A percentile compares a stretch with the other conserved stretches of the same genome.
Evolutionary conservation across 2,797 vertebrate species (phyloP).

Genomic region (Coreius guichenoti): DNA sequence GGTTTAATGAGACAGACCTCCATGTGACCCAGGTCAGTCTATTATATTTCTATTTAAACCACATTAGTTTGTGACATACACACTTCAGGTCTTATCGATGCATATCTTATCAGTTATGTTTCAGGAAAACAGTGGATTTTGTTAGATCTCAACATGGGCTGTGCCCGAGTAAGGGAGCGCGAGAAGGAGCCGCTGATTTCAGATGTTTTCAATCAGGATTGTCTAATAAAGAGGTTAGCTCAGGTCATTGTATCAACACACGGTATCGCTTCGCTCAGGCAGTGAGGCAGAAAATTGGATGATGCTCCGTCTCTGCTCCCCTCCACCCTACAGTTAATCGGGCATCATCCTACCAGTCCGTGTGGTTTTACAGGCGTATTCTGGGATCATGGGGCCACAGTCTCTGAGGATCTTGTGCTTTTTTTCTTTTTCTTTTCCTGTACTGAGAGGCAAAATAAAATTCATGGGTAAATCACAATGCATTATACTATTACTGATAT

Average conservation of each 20-base stretch:
- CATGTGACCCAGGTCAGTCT: background rate
- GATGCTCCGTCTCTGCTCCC: conserved; percentile 22
- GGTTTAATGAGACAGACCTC: conserved; percentile 17
- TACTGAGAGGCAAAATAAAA: background rate
- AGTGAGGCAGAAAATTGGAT: conserved; percentile 57
- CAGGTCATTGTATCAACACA: conserved; percentile 54
- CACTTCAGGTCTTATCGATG: background rate
- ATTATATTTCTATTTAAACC: background rate
- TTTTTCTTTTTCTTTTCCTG: background rate
- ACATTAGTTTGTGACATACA: background rate
- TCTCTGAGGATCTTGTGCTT: conserved; percentile 4
- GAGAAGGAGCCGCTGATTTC: conserved; percentile 8
- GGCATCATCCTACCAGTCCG: conserved; percentile 14
- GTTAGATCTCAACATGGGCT: background rate
- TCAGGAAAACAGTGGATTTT: background rate
- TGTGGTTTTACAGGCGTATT: conserved; percentile 19
- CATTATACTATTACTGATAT: background rate
- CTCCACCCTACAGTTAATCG: conserved; percentile 26
- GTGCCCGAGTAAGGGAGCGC: conserved; percentile 9
- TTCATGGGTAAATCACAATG: background rate
- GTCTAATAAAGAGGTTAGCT: conserved; percentile 56
- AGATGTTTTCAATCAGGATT: conserved; percentile 58
- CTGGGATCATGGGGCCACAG: background rate
- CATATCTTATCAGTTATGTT: background rate
- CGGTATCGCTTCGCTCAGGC: conserved; percentile 38